phyloP scores from a whole-genome alignment of 2,888 invertebrate genomes.

The Ypsolopha sequella region DNA sequence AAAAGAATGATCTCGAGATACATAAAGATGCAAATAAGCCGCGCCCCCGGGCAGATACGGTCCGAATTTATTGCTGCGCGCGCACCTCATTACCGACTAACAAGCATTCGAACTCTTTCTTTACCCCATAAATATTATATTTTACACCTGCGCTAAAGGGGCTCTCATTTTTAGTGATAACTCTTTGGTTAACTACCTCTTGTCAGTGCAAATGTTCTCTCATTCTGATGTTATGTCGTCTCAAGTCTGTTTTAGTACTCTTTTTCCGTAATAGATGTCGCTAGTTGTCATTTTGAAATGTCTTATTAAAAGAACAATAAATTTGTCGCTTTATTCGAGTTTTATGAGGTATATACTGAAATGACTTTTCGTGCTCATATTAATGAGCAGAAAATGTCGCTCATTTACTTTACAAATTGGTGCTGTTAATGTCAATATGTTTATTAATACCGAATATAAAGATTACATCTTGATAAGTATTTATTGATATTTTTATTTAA shows the following conservation, averaged over 20 bases:
- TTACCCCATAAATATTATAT: conserved; percentile 65
- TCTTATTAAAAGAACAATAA: background rate
- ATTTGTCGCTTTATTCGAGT: background rate
- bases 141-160: conserved; percentile 57
- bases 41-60: conserved; percentile 54
- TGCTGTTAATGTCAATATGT: too few relatives aligned
- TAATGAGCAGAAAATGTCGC: background rate
- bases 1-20: conserved; percentile 21
- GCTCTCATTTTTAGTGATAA: conserved; percentile 5
- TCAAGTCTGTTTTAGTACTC: background rate
- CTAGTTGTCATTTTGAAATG: conserved; percentile 4
- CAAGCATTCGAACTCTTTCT: conserved; percentile 62
- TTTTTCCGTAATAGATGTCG: conserved; percentile 15
- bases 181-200: conserved; percentile 2
- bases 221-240: background rate
- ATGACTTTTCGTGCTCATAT: background rate
- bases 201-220: background rate
- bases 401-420: background rate
- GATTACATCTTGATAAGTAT: too few relatives aligned
- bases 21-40: conserved; percentile 59
- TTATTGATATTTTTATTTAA: too few relatives aligned
- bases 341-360: background rate
- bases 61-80: conserved; percentile 58
- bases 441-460: too few relatives aligned
- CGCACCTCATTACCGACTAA: conserved; percentile 64